Evolutionary conservation across 2,797 vertebrate species (phyloP), one percentile per base, ranked within the genome.

Genomic region (Alca torda): DNA sequence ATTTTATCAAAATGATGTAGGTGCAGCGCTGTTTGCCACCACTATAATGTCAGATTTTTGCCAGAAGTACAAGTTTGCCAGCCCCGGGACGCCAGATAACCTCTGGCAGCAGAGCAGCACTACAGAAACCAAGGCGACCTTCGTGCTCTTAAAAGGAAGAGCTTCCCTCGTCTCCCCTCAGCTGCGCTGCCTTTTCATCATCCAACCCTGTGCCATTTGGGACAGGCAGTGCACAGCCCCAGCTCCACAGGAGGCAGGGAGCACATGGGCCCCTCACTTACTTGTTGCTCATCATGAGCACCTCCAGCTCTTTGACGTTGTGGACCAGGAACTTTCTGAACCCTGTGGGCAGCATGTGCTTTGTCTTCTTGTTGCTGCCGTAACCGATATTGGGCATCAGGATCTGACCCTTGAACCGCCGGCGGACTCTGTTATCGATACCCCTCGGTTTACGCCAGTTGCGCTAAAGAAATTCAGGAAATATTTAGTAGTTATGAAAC

Each of bases 381-480:
- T 99, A 99, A 98, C 99, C 99, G 0, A 99, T 99, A 98, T 99
- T 99, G 87, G 99, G 99, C 99, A 99, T 99, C 98, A 99, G 90
- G 98, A 99, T 99, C 98, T 99, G 99, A 6, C 99, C 99, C 98
- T 99, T 99, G 98, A 99, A 99, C 85, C 99, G 98, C 96, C 99
- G 98, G 91, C 99, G 99, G 33, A 99, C 99, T 94, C 99, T 98
- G 98, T 99, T 99, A 96, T 99, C 99, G 16, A 99, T 99, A 94
- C 99, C 99, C 96, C 99, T 99, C 46, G 99, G 99, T 61, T 99
- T 99, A 50, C 99, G 99, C 99, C 99, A 99, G 98, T 99, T 99
- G 95, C 99, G 98, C 99, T 99, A 95, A 33, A 79, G 26, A 51
- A 31, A 87, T 0, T 2, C 30, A 20, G 31, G 9, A 4, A 39